These are phyloP conservation scores for Nannobrachium achirus DNA, from an alignment of 2,113 vertebrate species.

Conservation along the genomic window DNA sequence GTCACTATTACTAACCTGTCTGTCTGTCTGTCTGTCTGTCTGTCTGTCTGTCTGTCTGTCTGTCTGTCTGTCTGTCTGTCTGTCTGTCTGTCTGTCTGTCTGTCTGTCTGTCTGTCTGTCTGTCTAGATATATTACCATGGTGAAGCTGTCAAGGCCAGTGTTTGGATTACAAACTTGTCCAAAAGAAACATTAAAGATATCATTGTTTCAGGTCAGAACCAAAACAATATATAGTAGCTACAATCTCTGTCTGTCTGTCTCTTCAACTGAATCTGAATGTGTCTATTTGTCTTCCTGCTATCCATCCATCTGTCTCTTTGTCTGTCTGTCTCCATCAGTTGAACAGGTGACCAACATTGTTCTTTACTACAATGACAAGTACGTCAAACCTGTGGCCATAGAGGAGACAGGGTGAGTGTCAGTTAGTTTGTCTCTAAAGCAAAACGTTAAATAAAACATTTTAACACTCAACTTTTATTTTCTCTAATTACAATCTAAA, in stretches of 20 bases:
- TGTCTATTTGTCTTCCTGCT: not conserved
- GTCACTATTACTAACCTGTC: not conserved
- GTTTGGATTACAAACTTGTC: slow-evolving; percentile 90
- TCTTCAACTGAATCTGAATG: slow-evolving; percentile 79
- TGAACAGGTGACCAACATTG: slow-evolving; percentile 91
- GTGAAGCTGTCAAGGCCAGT: slow-evolving; percentile 85
- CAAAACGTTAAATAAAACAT: too few relatives aligned
- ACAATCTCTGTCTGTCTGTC: not conserved
- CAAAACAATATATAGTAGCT: not conserved
- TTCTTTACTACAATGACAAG: slow-evolving; percentile 93
- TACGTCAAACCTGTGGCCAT: slow-evolving; percentile 89
- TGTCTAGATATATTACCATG: slow-evolving; percentile 88
- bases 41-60: slow-evolving; percentile 17
- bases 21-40: not conserved
- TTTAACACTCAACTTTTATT: too few relatives aligned
- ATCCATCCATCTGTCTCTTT: not conserved
- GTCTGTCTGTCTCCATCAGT: slow-evolving; percentile 70
- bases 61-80: not conserved
- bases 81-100: not conserved
- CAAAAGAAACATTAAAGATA: slow-evolving; percentile 88
- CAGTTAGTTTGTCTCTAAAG: not conserved
- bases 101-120: not conserved
- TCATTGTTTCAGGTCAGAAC: slow-evolving; percentile 84
- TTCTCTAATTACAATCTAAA: too few relatives aligned
- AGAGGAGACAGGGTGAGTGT: slow-evolving; percentile 86